phyloP scores from a whole-genome alignment of 1,140 invertebrate genomes.

The Zaprionus davidi region DNA sequence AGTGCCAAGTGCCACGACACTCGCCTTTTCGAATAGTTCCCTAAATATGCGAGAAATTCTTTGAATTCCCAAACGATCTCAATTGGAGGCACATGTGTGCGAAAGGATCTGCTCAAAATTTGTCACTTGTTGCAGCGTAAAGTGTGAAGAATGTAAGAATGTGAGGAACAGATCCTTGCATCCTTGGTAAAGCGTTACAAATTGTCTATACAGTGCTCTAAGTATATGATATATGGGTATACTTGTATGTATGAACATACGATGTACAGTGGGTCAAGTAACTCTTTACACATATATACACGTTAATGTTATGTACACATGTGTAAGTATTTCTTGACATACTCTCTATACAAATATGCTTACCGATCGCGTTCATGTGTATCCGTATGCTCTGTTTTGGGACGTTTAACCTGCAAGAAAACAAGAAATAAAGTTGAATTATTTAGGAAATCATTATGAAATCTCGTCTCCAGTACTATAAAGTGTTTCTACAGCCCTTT shows the following conservation, averaged over 20 bases:
- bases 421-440: constrained; percentile 25
- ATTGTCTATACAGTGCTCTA: background rate
- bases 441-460: background rate
- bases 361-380: constrained; percentile 84
- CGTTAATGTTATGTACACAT: no score
- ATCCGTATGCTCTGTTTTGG: constrained; percentile 85
- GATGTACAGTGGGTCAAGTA: no score
- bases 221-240: background rate
- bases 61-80: constrained; percentile 50
- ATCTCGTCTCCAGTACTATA: no score
- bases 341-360: background rate
- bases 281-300: no score
- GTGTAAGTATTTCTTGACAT: no score
- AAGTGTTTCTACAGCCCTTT: background rate
- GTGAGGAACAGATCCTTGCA: background rate
- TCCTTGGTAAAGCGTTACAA: constrained; percentile 1
- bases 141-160: constrained; percentile 36
- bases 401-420: constrained; percentile 85
- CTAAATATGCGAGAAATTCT: constrained; percentile 61
- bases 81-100: constrained; percentile 50
- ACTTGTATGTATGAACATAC: no score
- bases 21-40: constrained; percentile 20
- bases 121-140: constrained; percentile 50
- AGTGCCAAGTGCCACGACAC: constrained; percentile 33
- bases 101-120: constrained; percentile 56